These are phyloP conservation scores for Mamestra brassicae DNA, from an alignment of 2,888 invertebrate species.

Conservation along the genomic window DNA sequence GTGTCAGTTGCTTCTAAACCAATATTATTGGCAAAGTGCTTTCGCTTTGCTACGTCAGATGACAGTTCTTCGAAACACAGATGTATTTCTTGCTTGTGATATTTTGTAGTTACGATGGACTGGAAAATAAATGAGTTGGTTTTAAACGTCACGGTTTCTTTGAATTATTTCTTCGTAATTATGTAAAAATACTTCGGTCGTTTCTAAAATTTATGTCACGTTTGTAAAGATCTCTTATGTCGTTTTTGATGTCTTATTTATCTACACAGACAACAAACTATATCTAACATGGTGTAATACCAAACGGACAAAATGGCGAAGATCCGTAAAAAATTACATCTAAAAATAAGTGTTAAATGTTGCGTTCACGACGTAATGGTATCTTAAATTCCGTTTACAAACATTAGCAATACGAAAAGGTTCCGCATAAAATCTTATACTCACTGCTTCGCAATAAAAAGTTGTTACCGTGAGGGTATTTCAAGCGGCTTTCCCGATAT, in stretches of 20 bases:
- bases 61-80: conserved; percentile 21
- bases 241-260: neutral
- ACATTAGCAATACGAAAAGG: conserved; percentile 49
- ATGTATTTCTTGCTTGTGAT: conserved; percentile 3
- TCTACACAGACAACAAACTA: neutral
- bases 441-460: conserved; percentile 45
- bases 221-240: neutral
- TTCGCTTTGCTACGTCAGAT: conserved; percentile 5
- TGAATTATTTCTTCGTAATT: conserved; percentile 22
- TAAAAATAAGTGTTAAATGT: conserved; percentile 50
- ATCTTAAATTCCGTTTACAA: conserved; percentile 47
- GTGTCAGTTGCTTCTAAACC: conserved; percentile 23
- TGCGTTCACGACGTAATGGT: conserved; percentile 44
- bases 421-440: conserved; percentile 47
- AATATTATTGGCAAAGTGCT: conserved; percentile 22
- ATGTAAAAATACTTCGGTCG: neutral
- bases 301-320: conserved; percentile 18
- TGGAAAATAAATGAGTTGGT: conserved; percentile 19
- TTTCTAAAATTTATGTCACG: neutral
- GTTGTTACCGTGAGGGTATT: conserved; percentile 31
- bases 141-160: conserved; percentile 1
- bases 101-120: conserved; percentile 4
- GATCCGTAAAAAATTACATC: conserved; percentile 32
- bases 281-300: neutral
- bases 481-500: conserved; percentile 39